Percentiles rank a stretch among this genome's conserved stretches.
Conservation (phyloP, 2,797 vertebrate genomes). For the Diplodus puntazzo region DNA sequence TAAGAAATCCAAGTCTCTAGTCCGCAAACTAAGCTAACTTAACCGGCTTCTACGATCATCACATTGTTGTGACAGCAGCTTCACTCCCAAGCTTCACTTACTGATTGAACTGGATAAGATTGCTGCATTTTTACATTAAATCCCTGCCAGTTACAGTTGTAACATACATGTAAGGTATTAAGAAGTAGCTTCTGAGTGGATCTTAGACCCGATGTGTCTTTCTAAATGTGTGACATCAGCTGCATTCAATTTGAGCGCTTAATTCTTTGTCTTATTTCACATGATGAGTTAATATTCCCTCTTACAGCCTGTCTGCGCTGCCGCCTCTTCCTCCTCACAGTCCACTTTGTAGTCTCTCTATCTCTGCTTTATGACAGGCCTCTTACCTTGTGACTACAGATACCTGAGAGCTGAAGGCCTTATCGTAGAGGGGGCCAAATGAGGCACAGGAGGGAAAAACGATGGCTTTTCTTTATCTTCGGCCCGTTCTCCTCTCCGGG, state of each 20-base stretch:
- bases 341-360: constrained; percentile 88
- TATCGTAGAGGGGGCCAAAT: constrained; percentile 55
- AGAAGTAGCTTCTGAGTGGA: background rate
- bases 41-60: background rate
- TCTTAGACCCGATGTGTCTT: background rate
- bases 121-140: background rate
- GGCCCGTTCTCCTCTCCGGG: constrained; percentile 29
- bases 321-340: constrained; percentile 23
- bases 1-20: background rate
- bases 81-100: background rate
- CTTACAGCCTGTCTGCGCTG: constrained; percentile 1
- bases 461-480: constrained; percentile 61
- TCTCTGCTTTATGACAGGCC: constrained; percentile 89
- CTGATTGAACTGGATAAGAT: background rate
- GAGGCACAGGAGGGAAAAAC: constrained; percentile 40
- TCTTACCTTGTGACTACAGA: constrained; percentile 84
- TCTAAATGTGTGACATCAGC: background rate
- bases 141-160: background rate
- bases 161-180: background rate
- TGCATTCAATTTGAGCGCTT: constrained; percentile 20
- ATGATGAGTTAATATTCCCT: constrained; percentile 13
- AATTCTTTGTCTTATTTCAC: constrained; percentile 20
- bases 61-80: background rate
- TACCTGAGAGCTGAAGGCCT: constrained; percentile 49
- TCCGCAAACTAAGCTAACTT: background rate